Evolutionary conservation across 2,113 vertebrate genomes (phyloP), one percentile per base, ranked within the genome.

Genomic region (Arenaria interpres): DNA sequence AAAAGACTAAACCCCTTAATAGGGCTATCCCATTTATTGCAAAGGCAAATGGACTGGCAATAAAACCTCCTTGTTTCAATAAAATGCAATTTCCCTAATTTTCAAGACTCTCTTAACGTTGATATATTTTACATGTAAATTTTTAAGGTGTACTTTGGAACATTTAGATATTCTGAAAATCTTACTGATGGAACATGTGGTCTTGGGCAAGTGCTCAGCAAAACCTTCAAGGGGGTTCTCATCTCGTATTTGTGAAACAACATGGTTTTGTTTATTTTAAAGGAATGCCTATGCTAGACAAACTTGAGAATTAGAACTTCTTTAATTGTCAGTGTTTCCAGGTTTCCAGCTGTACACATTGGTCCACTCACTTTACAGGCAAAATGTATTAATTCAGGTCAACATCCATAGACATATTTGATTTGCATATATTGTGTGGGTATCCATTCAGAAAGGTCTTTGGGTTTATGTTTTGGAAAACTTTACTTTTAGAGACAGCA

Each of bases 1-100:
- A 84, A 83, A 93, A 89, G 41, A 48, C 81, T 82, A 90, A 94
- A 88, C 24, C 27, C 69, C 69, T 66, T 92, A 97, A 81, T 20
- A 81, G 45, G 53, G n/a, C 76, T 87, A 84, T 64, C 33, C 35
- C 27, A 75, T 19, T 72, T 73, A 79, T 43, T 82, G 56, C 83
- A 89, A 92, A 84, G 57, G 53, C n/a, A 95, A 83, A 83, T 4
- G 8, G 56, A 59, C 76, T 80, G 76, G 46, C 56, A 93, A 72
- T 51, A 90, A 91, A 85, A 27, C 33, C 37, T 86, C 35, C 13
- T 2, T 59, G 25, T 66, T 86, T 67, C 71, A 75, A 68, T n/a
- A 84, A 87, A 81, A 68, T 19, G 24, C 30, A 71, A 67, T 76
- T 94, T 46, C 53, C 39, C 46, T 56, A 41, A 85, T 85, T n/a